Base-by-base conservation (phyloP, 2,113 vertebrate genomes). In the Oryzias woworae region DNA sequence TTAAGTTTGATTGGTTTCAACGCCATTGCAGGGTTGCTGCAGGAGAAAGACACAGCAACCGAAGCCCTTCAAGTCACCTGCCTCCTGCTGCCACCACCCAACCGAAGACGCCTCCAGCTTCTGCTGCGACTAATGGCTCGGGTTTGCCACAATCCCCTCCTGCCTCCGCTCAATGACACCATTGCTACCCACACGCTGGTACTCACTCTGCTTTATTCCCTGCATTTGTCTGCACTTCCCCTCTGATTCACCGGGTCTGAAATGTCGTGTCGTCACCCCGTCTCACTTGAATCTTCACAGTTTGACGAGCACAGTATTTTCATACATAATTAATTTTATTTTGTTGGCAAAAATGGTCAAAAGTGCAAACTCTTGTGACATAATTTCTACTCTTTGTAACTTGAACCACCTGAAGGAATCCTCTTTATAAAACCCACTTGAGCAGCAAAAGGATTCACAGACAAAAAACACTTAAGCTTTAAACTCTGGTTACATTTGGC, bases 31-130 rank as follows among this genome's bases (percentile, higher is more conserved):
- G 87, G 87, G 72, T 59, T 89, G 75, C 71, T 87, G 49, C 81
- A 62, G 17, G 70, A 78, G 50, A 70, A 72, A 59, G 81, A 81
- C 22, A 55, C 54, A 2, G 84, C 79, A 41, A 85, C 69, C 0
- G 82, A 89, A 58, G 87, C 85, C 45, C 87, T 89, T 66, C 85
- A 82, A 36, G 62, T 86, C 75, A 86, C 85, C 75, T 65, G 62
- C 14, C 81, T 89, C 14, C 71, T 89, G 47, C 66, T 89, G 69
- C 85, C 87, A 0, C 87, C 87, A 0, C 71, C 87, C 57, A 87
- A 86, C 73, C 77, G 87, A n/a, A 78, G 87, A 66, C 82, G 77
- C 43, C 81, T 89, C 24, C 87, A 89, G 77, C 87, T 89, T 47
- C 31, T 89, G 28, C 49, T 89, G 69, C 84, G 87, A 17, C 84